These are phyloP conservation scores for Chymomyza costata DNA, from an alignment of 1,140 invertebrate genomes.

Conservation along the genomic window DNA sequence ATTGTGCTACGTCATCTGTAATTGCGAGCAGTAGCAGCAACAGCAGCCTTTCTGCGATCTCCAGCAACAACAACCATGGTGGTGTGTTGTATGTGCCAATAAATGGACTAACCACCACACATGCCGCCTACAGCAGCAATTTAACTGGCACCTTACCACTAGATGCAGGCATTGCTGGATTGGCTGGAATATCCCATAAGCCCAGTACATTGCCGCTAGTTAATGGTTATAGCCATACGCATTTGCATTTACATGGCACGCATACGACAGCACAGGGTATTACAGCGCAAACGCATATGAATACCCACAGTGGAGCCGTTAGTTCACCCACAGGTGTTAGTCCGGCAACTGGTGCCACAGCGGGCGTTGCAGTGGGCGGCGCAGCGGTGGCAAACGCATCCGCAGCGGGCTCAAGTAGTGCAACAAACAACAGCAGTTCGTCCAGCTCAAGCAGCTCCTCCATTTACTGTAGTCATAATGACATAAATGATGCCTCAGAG, in stretches of 20 bases:
- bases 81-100: constrained; percentile 48
- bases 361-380: no score
- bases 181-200: no score
- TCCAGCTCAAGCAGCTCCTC: constrained; percentile 10
- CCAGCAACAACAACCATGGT: constrained; percentile 11
- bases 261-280: no score
- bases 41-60: neutral
- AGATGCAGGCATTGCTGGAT: no score
- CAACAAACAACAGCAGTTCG: no score
- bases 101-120: constrained; percentile 46
- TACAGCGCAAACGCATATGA: no score
- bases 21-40: constrained; percentile 6
- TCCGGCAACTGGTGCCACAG: neutral
- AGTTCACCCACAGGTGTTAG: neutral
- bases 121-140: constrained; percentile 60
- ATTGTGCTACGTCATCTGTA: no score
- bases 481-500: constrained; percentile 73
- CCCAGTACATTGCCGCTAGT: no score
- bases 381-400: no score
- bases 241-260: no score
- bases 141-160: constrained; percentile 11
- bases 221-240: constrained; percentile 22
- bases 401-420: no score
- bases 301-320: constrained; percentile 31
- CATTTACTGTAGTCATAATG: constrained; percentile 61